Evolutionary conservation across 2,888 invertebrate genomes (phyloP), one percentile per base, ranked within the genome.

Genomic region (Bimastos eiseni): DNA sequence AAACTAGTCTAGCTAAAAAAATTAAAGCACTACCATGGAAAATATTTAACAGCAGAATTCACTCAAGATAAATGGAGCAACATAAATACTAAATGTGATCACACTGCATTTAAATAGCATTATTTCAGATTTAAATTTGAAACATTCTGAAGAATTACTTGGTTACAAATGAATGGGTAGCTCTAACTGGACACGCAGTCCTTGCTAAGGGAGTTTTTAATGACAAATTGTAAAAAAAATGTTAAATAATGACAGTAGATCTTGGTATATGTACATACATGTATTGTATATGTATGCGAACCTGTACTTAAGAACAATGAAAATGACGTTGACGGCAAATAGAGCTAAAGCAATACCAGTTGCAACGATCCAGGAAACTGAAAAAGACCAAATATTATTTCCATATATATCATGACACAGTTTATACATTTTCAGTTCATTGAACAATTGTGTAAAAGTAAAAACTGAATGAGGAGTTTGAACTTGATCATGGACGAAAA

Each of bases 301-400:
- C 91, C 91, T 90, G 90, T 91, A 91, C n/a, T 86, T 88, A 37
- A 89, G 38, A 33, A 91, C n/a, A 19, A 83, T 90, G 33, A 89
- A 83, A 24, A 90, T n/a, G 24, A 90, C 13, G n/a, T 84, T 89
- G 89, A 91, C 21, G 11, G 34, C 41, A 44, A 89, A 83, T n/a
- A 91, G 19, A 84, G 41, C 24, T 24, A 84, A 86, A 36, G 91
- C 34, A 36, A 91, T 36, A 21, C 38, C 88, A 30, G 49, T 41
- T 83, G 55, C 90, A 30, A 90, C 70, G 13, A 55, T 70, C 19
- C 13, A 89, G 37, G 44, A 44, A 33, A 49, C 89, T 89, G 89
- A 21, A 89, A 38, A 89, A 38, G 2, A 89, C 0, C 1, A 70
- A 70, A 70, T n/a, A n/a, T n/a, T n/a, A 11, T n/a, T n/a, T 49